These are phyloP conservation scores for Illadopsis cleaveri DNA, from an alignment of 2,113 vertebrate genomes.

Conservation along the genomic window DNA sequence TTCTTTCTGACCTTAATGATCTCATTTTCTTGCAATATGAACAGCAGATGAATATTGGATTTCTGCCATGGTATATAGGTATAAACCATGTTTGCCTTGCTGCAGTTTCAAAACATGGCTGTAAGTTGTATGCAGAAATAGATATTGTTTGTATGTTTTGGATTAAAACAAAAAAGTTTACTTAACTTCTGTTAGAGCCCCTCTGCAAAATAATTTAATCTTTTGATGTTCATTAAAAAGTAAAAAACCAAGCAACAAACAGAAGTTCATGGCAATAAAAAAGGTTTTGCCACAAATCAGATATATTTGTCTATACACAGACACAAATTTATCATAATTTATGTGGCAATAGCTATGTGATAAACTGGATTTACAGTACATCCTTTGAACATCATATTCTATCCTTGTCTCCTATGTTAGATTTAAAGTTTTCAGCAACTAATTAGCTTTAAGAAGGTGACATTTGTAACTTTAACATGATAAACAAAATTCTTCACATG, in stretches of 20 bases:
- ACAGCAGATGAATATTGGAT: conserved; percentile 44
- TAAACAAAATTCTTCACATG: neutral
- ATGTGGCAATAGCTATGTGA: neutral
- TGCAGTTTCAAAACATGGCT: conserved; percentile 9
- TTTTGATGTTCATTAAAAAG: neutral
- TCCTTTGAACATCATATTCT: neutral
- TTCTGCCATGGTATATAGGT: conserved; percentile 30
- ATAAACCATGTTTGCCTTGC: conserved; percentile 20
- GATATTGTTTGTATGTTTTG: neutral
- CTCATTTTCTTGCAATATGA: conserved; percentile 47
- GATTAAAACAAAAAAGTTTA: neutral
- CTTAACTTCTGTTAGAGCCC: neutral
- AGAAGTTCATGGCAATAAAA: neutral
- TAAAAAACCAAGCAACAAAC: neutral
- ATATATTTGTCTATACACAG: neutral
- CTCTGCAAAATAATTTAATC: neutral
- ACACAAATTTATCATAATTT: neutral
- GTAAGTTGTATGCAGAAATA: neutral
- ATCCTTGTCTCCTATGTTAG: neutral
- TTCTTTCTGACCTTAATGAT: conserved; percentile 57
- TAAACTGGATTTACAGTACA: neutral
- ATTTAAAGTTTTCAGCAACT: neutral
- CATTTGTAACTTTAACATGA: neutral
- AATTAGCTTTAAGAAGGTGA: neutral
- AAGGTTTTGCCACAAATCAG: neutral